Evolutionary conservation across 1,140 invertebrate genomes (phyloP), one percentile per base, ranked within the genome.

Genomic region (Ylistrum balloti): DNA sequence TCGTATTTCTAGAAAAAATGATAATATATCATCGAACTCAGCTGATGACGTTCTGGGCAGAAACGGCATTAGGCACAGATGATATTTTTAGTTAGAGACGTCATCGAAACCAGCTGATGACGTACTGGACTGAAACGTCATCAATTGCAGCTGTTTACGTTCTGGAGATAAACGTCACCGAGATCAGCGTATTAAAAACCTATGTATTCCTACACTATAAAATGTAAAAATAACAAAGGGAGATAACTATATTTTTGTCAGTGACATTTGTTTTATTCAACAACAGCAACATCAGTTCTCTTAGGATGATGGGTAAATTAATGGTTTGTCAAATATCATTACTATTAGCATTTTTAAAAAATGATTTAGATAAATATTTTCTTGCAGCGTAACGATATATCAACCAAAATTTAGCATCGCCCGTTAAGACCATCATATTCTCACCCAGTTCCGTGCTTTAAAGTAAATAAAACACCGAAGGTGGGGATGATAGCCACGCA

Each of bases 181-280:
- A 17, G 56, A n/a, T 28, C 9, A 74, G 56, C n/a, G 22, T 74
- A 7, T 3, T 28, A 9, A 74, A 28, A 74, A 28, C n/a, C 56
- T 38, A 38, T 38, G 35, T 38, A 38, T 38, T 38, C 13, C 13
- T 13, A 5, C 5, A 74, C 3, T 74, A 17, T 17, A 3, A 74
- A 48, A 10, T 48, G 45, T 28, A 74, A n/a, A 74, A 28, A 74
- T 74, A 74, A 74, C 56, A 74, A 74, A 74, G 56, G 56, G n/a
- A 28, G 13, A 74, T 28, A 28, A 13, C 5, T 38, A 28, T 28
- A 28, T 28, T 3, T 45, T 74, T 74, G 56, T 74, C 56, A 74
- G 22, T 74, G 56, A 74, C 56, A 74, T 74, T 28, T 74, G 56
- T 74, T 74, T 74, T 74, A 74, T 74, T 74, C 56, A 74, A 74